phyloP scores from a whole-genome alignment of 1,140 invertebrate genomes.

The Tetramorium parvispinum region DNA sequence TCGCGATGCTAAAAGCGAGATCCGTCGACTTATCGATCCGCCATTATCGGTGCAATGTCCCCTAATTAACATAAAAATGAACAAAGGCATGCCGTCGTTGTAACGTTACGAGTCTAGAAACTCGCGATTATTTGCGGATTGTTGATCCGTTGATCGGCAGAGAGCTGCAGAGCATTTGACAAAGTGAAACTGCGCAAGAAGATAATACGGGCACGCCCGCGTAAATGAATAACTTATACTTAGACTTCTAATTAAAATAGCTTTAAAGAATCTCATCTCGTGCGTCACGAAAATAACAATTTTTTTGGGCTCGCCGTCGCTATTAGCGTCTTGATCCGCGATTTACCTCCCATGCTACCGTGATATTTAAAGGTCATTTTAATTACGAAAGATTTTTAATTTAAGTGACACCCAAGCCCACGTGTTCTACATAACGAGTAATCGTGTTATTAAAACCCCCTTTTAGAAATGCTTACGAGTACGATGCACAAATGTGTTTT shows the following conservation, averaged over 20 bases:
- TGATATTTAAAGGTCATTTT: slow-evolving; percentile 53
- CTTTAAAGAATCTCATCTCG: not conserved
- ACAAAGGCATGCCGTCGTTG: not conserved
- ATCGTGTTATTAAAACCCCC: not conserved
- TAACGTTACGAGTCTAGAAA: not conserved
- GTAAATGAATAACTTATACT: slow-evolving; percentile 1
- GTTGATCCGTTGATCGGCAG: not conserved
- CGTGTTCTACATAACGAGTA: not conserved
- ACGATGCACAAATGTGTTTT: not conserved
- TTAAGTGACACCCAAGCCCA: slow-evolving; percentile 1
- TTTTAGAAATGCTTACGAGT: not conserved
- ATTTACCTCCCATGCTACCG: not conserved
- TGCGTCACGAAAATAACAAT: slow-evolving; percentile 38
- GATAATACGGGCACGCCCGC: not conserved
- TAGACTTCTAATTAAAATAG: slow-evolving; percentile 22
- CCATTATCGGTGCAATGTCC: slow-evolving; percentile 1
- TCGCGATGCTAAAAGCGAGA: slow-evolving; percentile 21
- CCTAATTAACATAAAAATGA: slow-evolving; percentile 16
- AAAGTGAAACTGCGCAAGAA: not conserved
- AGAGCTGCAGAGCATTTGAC: not conserved
- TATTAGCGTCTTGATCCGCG: slow-evolving; percentile 41
- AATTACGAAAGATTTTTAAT: slow-evolving; percentile 42
- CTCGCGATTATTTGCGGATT: not conserved
- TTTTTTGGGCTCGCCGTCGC: not conserved
- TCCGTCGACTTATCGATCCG: slow-evolving; percentile 22